These are phyloP conservation scores for Huso huso DNA, from an alignment of 2,797 vertebrate genomes.

Conservation along the genomic window DNA sequence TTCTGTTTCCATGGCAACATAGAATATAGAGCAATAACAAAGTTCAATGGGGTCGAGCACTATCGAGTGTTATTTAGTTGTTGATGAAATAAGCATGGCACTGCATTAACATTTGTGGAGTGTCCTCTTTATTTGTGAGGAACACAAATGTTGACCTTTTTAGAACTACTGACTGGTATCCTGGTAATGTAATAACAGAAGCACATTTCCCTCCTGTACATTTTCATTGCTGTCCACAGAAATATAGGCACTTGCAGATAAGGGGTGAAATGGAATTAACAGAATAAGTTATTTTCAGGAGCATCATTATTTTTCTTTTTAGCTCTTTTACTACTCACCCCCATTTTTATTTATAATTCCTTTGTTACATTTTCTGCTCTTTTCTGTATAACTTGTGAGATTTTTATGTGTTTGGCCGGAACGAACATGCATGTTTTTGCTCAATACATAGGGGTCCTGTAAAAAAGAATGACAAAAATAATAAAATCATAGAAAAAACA, in stretches of 20 bases:
- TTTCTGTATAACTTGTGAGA: neutral
- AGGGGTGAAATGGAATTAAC: neutral
- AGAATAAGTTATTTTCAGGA: neutral
- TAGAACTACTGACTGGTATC: neutral
- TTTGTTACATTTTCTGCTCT: neutral
- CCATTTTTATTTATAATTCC: neutral
- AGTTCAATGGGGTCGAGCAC: too few relatives aligned
- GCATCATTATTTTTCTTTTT: neutral
- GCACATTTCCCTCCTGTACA: neutral
- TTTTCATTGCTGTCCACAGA: neutral
- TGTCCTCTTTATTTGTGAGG: too few relatives aligned
- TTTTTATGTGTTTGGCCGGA: too few relatives aligned
- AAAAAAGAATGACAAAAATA: too few relatives aligned
- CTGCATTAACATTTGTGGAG: too few relatives aligned
- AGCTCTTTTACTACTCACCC: neutral
- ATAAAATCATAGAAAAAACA: too few relatives aligned
- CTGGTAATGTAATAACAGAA: neutral
- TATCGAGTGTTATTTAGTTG: too few relatives aligned
- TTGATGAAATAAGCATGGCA: too few relatives aligned
- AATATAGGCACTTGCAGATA: neutral
- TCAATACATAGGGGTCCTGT: too few relatives aligned
- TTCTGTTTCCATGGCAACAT: too few relatives aligned
- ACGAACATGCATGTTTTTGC: too few relatives aligned
- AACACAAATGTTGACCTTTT: neutral
- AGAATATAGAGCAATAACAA: too few relatives aligned